A percentile compares a stretch with the other conserved stretches of the same genome.
Conservation (phyloP, 2,888 invertebrate species). For the Trissolcus brochymenae region DNA sequence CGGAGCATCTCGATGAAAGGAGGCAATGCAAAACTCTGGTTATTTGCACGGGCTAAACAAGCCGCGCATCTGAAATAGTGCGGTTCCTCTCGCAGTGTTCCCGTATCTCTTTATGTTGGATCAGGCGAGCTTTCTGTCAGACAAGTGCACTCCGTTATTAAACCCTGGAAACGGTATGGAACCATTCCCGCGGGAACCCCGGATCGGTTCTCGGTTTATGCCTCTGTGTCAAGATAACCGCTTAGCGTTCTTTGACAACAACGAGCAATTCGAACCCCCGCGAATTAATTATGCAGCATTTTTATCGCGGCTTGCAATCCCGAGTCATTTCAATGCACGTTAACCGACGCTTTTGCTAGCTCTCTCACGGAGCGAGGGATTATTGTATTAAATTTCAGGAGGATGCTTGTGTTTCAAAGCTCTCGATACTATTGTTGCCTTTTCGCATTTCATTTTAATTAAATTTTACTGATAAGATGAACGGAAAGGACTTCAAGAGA, state of each 20-base stretch:
- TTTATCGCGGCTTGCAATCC: slow-evolving; percentile 21
- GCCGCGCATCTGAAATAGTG: slow-evolving; percentile 57
- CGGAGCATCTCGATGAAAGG: slow-evolving; percentile 23
- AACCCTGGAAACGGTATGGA: slow-evolving; percentile 60
- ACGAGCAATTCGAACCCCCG: slow-evolving; percentile 19
- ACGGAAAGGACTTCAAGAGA: not conserved
- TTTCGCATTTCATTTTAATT: slow-evolving; percentile 38
- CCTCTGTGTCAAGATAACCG: slow-evolving; percentile 15
- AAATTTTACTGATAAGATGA: slow-evolving; percentile 30
- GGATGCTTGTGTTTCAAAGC: slow-evolving; percentile 17
- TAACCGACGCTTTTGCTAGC: not conserved
- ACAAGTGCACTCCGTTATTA: slow-evolving; percentile 59
- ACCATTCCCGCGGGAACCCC: slow-evolving; percentile 52
- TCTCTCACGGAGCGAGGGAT: not conserved
- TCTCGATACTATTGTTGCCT: slow-evolving; percentile 25
- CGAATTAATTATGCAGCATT: slow-evolving; percentile 45
- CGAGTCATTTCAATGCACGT: slow-evolving; percentile 6
- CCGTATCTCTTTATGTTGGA: slow-evolving; percentile 43
- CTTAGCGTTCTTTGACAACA: slow-evolving; percentile 32
- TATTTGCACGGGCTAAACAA: slow-evolving; percentile 65
- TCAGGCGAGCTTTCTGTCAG: slow-evolving; percentile 57
- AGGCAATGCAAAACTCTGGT: slow-evolving; percentile 42
- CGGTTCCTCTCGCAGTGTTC: slow-evolving; percentile 52
- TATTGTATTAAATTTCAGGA: slow-evolving; percentile 33
- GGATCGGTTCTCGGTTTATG: slow-evolving; percentile 27